phyloP scores from a whole-genome alignment of 2,797 vertebrate genomes.

The Manis crassicaudata region DNA sequence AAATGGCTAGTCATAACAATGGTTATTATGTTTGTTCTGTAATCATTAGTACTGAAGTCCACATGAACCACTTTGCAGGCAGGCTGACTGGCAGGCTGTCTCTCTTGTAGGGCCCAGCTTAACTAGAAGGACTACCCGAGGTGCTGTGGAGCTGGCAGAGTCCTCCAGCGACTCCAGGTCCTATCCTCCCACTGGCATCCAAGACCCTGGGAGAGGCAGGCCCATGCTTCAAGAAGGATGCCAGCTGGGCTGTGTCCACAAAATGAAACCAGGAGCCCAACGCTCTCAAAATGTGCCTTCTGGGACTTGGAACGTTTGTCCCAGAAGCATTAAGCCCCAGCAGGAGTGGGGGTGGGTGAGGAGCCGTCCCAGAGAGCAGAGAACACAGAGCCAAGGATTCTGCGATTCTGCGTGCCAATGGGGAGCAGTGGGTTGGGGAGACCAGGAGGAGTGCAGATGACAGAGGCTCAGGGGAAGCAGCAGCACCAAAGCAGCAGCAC shows the following conservation, averaged over 20 bases:
- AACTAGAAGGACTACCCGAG: too few species aligned
- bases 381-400: background rate
- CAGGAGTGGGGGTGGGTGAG: too few species aligned
- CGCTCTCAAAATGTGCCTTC: background rate
- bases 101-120: background rate
- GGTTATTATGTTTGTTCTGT: background rate
- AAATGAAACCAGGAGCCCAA: too few species aligned
- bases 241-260: background rate
- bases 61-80: background rate
- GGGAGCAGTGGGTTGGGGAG: background rate
- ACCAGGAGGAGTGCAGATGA: background rate
- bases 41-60: background rate
- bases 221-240: background rate
- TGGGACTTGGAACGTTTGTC: background rate
- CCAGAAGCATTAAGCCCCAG: background rate
- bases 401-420: background rate
- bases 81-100: too few species aligned
- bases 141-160: accelerated
- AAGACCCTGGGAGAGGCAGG: background rate
- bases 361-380: background rate
- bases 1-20: background rate
- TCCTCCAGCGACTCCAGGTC: background rate
- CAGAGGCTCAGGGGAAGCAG: accelerated
- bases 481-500: background rate
- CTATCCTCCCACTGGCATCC: background rate